A percentile compares a stretch with the other conserved stretches of the same genome.
phyloP scores from a whole-genome alignment of 2,888 invertebrate species.

The Synergus japonicus region DNA sequence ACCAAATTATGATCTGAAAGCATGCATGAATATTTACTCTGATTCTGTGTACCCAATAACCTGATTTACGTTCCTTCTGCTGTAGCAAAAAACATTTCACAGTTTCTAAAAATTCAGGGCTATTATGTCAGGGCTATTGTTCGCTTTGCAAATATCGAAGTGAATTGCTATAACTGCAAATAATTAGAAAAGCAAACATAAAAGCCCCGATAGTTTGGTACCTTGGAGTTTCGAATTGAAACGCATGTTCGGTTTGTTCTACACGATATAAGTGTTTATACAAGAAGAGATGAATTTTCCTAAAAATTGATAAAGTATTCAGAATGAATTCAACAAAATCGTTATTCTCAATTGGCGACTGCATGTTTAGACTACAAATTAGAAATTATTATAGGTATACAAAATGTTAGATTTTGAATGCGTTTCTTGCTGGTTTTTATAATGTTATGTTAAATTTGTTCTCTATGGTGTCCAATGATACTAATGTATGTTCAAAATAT shows the following conservation, averaged over 20 bases:
- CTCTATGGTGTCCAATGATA: not conserved
- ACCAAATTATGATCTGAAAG: conserved; percentile 19
- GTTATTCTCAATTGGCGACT: conserved; percentile 11
- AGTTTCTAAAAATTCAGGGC: conserved; percentile 73
- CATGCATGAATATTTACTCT: conserved; percentile 35
- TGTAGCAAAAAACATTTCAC: conserved; percentile 72
- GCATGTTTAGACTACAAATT: conserved; percentile 19
- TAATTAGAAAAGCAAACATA: conserved; percentile 58
- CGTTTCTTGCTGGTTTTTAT: conserved; percentile 28
- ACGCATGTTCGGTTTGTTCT: conserved; percentile 69
- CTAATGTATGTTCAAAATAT: conserved; percentile 8
- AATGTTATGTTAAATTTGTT: not conserved
- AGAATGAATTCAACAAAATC: conserved; percentile 8
- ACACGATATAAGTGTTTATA: conserved; percentile 60
- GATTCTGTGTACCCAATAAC: conserved; percentile 30
- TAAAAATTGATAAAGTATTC: conserved; percentile 1
- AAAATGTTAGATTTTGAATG: conserved; percentile 34
- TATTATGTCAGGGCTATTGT: conserved; percentile 62
- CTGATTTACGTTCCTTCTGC: conserved; percentile 45
- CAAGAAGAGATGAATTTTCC: not conserved
- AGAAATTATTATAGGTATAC: not conserved
- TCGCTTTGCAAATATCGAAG: conserved; percentile 46
- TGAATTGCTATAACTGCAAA: not conserved
- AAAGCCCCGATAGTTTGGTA: conserved; percentile 69
- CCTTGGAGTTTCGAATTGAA: conserved; percentile 71